Conservation (phyloP, 2,888 invertebrate species). For the Spatulosminthurus flaviceps region DNA sequence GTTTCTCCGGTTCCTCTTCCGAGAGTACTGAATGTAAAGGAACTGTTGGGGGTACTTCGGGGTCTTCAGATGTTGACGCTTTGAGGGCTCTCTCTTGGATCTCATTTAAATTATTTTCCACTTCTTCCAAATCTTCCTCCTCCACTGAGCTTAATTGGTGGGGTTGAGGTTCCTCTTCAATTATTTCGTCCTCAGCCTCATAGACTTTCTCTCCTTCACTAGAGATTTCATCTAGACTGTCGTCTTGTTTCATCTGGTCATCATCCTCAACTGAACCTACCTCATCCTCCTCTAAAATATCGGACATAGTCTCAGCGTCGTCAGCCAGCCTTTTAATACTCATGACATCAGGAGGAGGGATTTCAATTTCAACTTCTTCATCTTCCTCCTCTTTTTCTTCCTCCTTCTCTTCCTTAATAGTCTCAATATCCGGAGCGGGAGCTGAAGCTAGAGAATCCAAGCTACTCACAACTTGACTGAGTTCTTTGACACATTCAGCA, state of each 20-base stretch:
- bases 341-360: too few species aligned
- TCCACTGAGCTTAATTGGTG: background rate
- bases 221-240: conserved; percentile 39
- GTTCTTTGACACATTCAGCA: conserved; percentile 39
- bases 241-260: background rate
- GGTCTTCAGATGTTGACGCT: background rate
- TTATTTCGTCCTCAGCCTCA: conserved; percentile 38
- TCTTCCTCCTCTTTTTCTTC: conserved; percentile 39
- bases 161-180: conserved; percentile 30
- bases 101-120: conserved; percentile 25
- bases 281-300: conserved; percentile 33
- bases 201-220: conserved; percentile 47
- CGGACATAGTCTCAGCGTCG: conserved; percentile 5
- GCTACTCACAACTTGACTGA: conserved; percentile 24
- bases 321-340: background rate
- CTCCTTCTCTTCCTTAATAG: conserved; percentile 46
- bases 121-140: conserved; percentile 12
- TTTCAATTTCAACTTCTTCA: background rate
- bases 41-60: background rate
- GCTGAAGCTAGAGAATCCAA: background rate
- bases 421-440: conserved; percentile 28
- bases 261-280: conserved; percentile 27
- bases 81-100: background rate
- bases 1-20: too few species aligned
- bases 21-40: too few species aligned